A percentile compares a stretch with the other conserved stretches of the same genome.
Conservation (phyloP, 2,888 invertebrate species). For the Priocnemis perturbator region DNA sequence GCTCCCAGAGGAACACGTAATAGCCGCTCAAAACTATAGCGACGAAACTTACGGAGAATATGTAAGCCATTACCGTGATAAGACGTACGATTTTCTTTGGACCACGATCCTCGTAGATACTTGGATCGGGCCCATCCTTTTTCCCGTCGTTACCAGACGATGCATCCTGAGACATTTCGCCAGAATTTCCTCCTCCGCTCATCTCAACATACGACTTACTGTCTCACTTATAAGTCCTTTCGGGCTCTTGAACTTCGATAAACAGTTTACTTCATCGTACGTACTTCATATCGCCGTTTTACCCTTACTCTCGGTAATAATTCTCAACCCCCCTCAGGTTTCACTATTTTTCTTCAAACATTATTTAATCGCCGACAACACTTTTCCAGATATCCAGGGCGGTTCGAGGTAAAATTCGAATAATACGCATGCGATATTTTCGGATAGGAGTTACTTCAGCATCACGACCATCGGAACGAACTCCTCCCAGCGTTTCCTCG, state of each 20-base stretch:
- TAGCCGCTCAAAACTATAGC: slow-evolving; percentile 88
- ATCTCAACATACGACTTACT: slow-evolving; percentile 22
- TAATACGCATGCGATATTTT: too few species aligned
- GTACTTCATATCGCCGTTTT: background rate
- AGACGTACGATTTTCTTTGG: slow-evolving; percentile 78
- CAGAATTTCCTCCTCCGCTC: slow-evolving; percentile 46
- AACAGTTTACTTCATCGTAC: background rate
- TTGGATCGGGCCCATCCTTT: slow-evolving; percentile 49
- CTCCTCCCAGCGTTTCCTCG: background rate
- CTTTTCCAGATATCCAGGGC: too few species aligned
- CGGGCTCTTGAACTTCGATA: background rate
- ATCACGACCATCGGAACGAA: too few species aligned
- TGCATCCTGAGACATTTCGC: slow-evolving; percentile 22
- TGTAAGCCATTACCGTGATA: slow-evolving; percentile 87
- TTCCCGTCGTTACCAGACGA: slow-evolving; percentile 11
- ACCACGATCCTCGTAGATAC: slow-evolving; percentile 61
- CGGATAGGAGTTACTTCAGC: too few species aligned
- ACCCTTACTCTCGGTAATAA: too few species aligned
- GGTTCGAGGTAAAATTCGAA: too few species aligned
- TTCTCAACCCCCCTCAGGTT: too few species aligned
- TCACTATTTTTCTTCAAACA: too few species aligned
- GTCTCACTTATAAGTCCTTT: background rate
- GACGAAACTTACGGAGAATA: slow-evolving; percentile 90
- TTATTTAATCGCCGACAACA: too few species aligned
- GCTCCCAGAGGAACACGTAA: slow-evolving; percentile 89